Evolutionary conservation across 2,797 vertebrate species (phyloP), one percentile per base, ranked within the genome.

Genomic region (Eulemur mongoz): DNA sequence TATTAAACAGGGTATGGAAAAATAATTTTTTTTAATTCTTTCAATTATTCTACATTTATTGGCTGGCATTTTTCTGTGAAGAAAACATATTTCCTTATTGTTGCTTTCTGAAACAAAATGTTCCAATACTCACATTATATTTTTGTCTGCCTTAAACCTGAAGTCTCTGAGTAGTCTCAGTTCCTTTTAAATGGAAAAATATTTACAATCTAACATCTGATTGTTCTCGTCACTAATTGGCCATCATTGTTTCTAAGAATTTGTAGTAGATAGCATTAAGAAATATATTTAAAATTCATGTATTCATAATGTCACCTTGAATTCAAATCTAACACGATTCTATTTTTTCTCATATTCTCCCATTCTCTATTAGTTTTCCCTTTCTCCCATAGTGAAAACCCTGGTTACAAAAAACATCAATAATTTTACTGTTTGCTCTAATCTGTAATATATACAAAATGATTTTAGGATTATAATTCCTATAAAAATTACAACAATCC

Each of bases 151-250:
- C 63, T 81, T 6, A 84, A 93, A 69, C 22, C 5, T 45, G 7
- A 45, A 76, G 57, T 57, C 40, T 70, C 35, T 25, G 67, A 40
- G 7, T 22, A 52, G 9, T 9, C 7, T 10, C 4, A 43, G 2
- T 35, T 91, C 43, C 43, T 43, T 81, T 81, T 27, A 93, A 81
- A 20, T n/a, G 8, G 15, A 89, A 93, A 89, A 30, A 38, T 61
- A 70, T 45, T 70, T 54, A 7, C 10, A 75, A 0, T 22, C 18
- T 81, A 80, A 50, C 54, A 18, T 84, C 52, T 88, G 15, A 1
- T 35, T 70, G 5, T 69, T 81, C 59, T 89, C 18, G 32, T 50
- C 18, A 23, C 27, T 84, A 91, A 65, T 30, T 75, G 23, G 14
- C 25, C n/a, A 63, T 45, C 27, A 65, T 48, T 75, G 22, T 4